A percentile compares a stretch with the other conserved stretches of the same genome.
These are phyloP conservation scores for Alethe castanea DNA, from an alignment of 2,113 vertebrate species.

Conservation along the genomic window DNA sequence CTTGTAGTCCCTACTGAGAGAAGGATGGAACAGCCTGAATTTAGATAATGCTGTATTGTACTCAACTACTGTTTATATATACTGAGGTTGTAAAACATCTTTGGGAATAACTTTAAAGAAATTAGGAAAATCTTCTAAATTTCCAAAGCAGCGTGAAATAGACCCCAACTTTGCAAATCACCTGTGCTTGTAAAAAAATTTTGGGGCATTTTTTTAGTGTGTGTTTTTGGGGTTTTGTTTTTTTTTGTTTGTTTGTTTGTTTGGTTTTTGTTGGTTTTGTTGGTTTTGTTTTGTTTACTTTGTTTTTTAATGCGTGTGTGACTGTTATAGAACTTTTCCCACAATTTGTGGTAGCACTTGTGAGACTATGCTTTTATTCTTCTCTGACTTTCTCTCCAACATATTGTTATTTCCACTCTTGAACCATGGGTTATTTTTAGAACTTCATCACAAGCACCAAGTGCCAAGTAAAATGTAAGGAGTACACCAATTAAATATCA, in stretches of 20 bases:
- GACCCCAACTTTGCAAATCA: neutral
- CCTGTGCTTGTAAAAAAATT: rapidly evolving
- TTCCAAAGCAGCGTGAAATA: neutral
- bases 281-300: neutral
- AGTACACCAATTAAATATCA: neutral
- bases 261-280: rapidly evolving
- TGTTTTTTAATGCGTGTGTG: neutral
- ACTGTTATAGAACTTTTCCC: neutral
- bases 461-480: neutral
- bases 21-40: neutral
- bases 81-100: neutral
- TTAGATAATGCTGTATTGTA: neutral
- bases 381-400: neutral
- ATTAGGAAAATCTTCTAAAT: neutral
- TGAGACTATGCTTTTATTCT: neutral
- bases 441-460: neutral
- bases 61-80: neutral
- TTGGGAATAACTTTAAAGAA: neutral
- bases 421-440: neutral
- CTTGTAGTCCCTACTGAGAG: neutral
- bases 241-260: neutral
- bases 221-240: neutral
- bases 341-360: neutral
- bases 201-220: rapidly evolving
- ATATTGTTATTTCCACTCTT: neutral